Evolutionary conservation across 30 jellyfish, hydroid and myxozoan species (phyloP), one percentile per base, ranked within the genome.

Genomic region (Cassiopea xamachana): DNA sequence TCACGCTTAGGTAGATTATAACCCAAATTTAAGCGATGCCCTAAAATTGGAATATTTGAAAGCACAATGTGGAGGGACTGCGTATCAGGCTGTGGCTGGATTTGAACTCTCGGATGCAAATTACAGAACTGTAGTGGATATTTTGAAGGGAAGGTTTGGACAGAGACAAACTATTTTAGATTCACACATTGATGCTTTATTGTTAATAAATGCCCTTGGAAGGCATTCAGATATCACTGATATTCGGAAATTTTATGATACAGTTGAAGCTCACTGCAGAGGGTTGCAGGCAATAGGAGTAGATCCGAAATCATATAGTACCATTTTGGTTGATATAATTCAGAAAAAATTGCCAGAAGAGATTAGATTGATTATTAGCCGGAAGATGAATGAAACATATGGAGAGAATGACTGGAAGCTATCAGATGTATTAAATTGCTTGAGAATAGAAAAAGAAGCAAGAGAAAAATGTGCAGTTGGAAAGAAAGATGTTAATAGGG

Each of bases 401-500:
- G 90, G 68, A 16, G 81, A 81, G 60, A 64, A 43, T 17, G 90
- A 81, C 68, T 81, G 90, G 90, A 82, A 81, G 80, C 90, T 81
- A 60, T 19, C 81, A 60, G 1, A 81, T 9, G 16, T 60, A 46
- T 64, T 81, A 60, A 60, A 81, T 81, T 59, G 81, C 68, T 81
- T 61, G 81, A 60, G 81, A 64, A 60, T 59, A 61, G 81, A 81
- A 61, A 60, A 58, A 16, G 90, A 81, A 64, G 90, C 69, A 64
- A 60, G 90, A 61, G 90, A 81, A 61, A 81, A 81, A 61, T 48
- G 81, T 16, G 62, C 81, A 14, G 64, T 68, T 61, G 81, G 46
- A 69, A 61, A 44, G 81, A 81, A 64, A 81, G 82, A 81, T 4
- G 49, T 64, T 17, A 10, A 60, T 8, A 81, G 82, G 81, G 82